These are phyloP conservation scores for Lasioglossum figueresi DNA, from an alignment of 2,888 invertebrate species.

Conservation along the genomic window DNA sequence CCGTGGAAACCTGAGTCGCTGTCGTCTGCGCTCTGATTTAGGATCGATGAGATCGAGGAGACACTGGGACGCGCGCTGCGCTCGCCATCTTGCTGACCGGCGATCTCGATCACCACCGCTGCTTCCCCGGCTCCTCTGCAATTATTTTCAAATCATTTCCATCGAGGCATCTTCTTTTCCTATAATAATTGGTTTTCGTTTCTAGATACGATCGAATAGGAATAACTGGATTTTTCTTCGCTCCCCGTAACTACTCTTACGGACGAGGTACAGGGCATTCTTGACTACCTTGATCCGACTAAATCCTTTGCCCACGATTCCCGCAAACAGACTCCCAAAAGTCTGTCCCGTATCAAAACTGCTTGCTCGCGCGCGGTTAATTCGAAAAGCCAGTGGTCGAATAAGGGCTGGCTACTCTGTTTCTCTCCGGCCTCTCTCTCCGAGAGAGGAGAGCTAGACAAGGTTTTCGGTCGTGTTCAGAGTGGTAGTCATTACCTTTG, in stretches of 20 bases:
- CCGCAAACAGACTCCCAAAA: neutral
- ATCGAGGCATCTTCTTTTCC: neutral
- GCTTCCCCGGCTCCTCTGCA: conserved; percentile 72
- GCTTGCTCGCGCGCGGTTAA: neutral
- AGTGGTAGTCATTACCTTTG: conserved; percentile 1
- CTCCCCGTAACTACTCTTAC: too few species aligned
- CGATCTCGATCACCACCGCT: conserved; percentile 73
- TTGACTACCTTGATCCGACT: too few species aligned
- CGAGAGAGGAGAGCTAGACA: neutral
- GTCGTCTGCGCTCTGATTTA: conserved; percentile 83
- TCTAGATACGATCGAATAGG: too few species aligned
- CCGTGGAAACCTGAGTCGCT: conserved; percentile 84
- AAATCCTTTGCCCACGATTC: too few species aligned
- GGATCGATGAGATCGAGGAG: conserved; percentile 81
- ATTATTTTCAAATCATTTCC: neutral
- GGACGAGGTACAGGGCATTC: too few species aligned
- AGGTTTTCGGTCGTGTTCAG: neutral
- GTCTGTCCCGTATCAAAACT: neutral
- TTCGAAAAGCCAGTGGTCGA: too few species aligned
- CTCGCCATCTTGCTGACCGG: conserved; percentile 75
- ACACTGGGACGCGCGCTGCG: conserved; percentile 81
- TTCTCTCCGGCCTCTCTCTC: neutral
- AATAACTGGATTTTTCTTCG: too few species aligned
- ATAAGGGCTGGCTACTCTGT: neutral
- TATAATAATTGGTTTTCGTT: too few species aligned